Conservation (phyloP, 2,797 vertebrate genomes). For the Limnodromus scolopaceus region DNA sequence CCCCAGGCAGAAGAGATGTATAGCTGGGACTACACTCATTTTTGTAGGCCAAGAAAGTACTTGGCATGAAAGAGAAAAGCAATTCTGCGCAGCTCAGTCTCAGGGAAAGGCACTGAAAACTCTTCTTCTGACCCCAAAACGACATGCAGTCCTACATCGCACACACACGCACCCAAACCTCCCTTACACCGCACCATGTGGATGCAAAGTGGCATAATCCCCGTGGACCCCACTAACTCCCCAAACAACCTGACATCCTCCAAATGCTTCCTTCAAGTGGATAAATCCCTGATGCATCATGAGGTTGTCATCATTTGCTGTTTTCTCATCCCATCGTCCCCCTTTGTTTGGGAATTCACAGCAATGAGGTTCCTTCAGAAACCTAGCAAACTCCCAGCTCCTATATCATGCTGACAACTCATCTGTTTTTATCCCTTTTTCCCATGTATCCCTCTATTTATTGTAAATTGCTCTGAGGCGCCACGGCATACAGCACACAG, state of each 20-base stretch:
- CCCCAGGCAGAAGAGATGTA: neutral
- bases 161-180: neutral
- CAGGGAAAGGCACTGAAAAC: neutral
- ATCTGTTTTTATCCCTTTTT: neutral
- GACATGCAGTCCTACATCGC: neutral
- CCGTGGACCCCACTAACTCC: accelerated
- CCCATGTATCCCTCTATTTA: slow-evolving; percentile 24
- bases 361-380: neutral
- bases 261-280: neutral
- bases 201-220: neutral
- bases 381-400: neutral
- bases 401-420: neutral
- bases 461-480: neutral
- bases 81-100: neutral
- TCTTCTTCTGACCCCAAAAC: neutral
- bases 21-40: neutral
- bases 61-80: neutral
- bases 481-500: neutral
- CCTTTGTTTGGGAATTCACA: neutral
- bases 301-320: neutral
- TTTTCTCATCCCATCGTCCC: neutral
- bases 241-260: neutral
- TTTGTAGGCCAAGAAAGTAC: neutral
- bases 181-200: accelerated
- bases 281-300: neutral